Base-by-base conservation (phyloP, 1,140 invertebrate genomes). In the Dinothrombium tinctorium region DNA sequence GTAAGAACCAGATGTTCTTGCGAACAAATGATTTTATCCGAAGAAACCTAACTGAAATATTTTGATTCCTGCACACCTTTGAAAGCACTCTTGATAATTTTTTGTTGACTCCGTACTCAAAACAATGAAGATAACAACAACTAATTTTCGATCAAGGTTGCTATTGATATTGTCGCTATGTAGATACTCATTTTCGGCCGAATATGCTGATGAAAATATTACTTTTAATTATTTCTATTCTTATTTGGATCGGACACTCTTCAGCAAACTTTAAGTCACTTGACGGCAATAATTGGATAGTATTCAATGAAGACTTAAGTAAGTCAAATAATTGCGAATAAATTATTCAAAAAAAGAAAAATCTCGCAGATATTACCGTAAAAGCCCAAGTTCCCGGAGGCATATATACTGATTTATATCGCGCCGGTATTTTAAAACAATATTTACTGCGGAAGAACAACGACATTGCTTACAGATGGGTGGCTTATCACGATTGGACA, bases 391-490 rank as follows among this genome's bases (percentile, higher is more conserved):
- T 90, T 2, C 86, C 86, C 9, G 80, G 82, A 9, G 80, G 79
- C 9, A 70, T 90, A 45, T 89, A 82, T 53, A 71, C 73, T 0
- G 82, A 82, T 56, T 62, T 90, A 15, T 59, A 62, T 22, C 59
- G 58, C 1, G 61, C 60, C 4, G 61, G 64, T 1, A 46, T 67
- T 8, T 69, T 86, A n/a, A 60, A 65, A 19, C 58, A 65, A 29
- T 70, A 82, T 57, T 61, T 81, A 14, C 69, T 84, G 40, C 63
- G 69, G 4, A 70, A 67, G 42, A 70, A 67, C 43, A 89, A 89
- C 56, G 84, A 92, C 57, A 55, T 75, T 0, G 54, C 66, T 12
- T 75, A 79, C 41, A 64, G 76, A 50, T 89, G 82, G 82, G 69
- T 89, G 15, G 71, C 72, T 0, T 63, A 70, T 48, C 66, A 72